phyloP scores from a whole-genome alignment of 2,888 invertebrate species.

The Meiosimyza decipiens region DNA sequence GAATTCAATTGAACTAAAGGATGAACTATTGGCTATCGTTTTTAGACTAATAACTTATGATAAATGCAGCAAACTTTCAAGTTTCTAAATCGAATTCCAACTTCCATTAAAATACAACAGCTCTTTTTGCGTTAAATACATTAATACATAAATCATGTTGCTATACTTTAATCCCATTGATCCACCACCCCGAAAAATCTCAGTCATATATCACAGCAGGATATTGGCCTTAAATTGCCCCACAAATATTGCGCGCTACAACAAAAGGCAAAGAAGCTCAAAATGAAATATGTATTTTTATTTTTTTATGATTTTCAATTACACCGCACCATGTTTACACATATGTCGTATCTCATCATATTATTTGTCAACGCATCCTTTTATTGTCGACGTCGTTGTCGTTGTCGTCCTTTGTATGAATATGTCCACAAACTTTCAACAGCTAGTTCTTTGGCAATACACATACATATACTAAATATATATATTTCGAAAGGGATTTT shows the following conservation, averaged over 20 bases:
- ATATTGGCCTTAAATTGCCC: slow-evolving; percentile 64
- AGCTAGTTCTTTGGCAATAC: no score
- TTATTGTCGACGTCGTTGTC: slow-evolving; percentile 40
- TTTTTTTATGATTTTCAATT: slow-evolving; percentile 64
- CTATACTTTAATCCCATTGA: slow-evolving; percentile 25
- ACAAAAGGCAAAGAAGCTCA: slow-evolving; percentile 26
- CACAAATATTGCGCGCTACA: slow-evolving; percentile 52
- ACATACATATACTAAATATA: slow-evolving; percentile 8
- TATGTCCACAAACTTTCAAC: not conserved
- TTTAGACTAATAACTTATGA: no score
- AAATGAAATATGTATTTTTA: slow-evolving; percentile 45
- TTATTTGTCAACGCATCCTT: slow-evolving; percentile 64
- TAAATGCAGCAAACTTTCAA: no score
- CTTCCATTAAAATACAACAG: slow-evolving; percentile 18
- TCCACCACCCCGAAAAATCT: slow-evolving; percentile 41
- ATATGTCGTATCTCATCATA: slow-evolving; percentile 67
- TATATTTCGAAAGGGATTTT: slow-evolving; percentile 18
- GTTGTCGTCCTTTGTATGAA: slow-evolving; percentile 19
- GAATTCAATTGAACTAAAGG: no score
- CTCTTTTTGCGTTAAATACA: slow-evolving; percentile 46
- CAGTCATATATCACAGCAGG: slow-evolving; percentile 62
- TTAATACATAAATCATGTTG: slow-evolving; percentile 22
- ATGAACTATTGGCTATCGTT: no score
- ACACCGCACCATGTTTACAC: slow-evolving; percentile 65
- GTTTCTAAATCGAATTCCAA: slow-evolving; percentile 1